A percentile compares a stretch with the other conserved stretches of the same genome.
Evolutionary conservation across 92 coral and sea anemone species (phyloP).

Genomic region (Montipora capitata): DNA sequence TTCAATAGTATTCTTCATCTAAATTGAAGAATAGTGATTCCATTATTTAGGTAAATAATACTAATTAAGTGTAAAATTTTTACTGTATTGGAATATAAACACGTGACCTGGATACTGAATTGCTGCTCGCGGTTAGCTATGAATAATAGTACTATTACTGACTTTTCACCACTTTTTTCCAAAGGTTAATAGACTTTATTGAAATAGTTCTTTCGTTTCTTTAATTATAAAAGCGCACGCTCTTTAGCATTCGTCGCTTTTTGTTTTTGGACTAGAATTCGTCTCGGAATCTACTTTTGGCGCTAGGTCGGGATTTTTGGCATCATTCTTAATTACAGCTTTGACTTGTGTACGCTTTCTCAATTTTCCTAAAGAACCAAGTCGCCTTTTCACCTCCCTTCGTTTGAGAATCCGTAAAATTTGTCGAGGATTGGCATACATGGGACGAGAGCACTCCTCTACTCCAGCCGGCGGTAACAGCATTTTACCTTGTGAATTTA

Average conservation of each 20-base stretch:
- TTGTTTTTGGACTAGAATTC: not conserved
- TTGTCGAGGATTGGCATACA: constrained; percentile 68
- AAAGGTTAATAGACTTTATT: too few species aligned
- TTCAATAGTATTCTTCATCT: too few species aligned
- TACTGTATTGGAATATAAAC: too few species aligned
- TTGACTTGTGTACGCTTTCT: not conserved
- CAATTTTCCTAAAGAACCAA: constrained; percentile 29
- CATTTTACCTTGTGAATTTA: constrained; percentile 54
- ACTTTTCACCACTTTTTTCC: too few species aligned
- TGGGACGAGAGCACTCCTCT: constrained; percentile 39
- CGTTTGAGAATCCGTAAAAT: constrained; percentile 59
- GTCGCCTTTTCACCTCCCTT: constrained; percentile 61
- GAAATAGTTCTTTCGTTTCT: not conserved
- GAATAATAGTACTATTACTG: too few species aligned
- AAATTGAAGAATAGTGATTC: too few species aligned
- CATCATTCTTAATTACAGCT: not conserved
- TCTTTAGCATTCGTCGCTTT: not conserved
- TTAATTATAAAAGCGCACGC: not conserved
- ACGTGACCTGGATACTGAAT: too few species aligned
- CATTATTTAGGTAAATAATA: too few species aligned
- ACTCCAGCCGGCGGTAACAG: constrained; percentile 55
- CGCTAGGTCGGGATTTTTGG: not conserved
- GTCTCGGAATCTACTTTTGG: not conserved
- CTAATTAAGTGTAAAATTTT: too few species aligned
- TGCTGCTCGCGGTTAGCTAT: too few species aligned